Conservation (phyloP, 2,113 vertebrate genomes). For the Entosphenus tridentatus region DNA sequence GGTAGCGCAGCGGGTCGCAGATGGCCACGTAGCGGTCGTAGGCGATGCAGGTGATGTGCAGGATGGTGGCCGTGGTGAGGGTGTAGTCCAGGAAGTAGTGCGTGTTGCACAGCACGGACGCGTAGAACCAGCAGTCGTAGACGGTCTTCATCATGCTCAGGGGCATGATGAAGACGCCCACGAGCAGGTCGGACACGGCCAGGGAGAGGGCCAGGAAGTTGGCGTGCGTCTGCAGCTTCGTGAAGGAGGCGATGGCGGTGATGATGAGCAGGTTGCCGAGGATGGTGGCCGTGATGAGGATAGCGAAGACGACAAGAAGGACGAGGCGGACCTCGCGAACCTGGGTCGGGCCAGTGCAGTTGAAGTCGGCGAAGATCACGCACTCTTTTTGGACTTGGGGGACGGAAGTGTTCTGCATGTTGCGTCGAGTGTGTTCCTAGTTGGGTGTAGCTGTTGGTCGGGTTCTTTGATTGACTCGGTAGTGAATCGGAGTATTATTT, state of each 20-base stretch:
- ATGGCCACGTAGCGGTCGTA: slow-evolving; percentile 20
- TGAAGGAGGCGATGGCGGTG: slow-evolving; percentile 20
- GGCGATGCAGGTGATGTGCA: slow-evolving; percentile 20
- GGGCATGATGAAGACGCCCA: slow-evolving; percentile 22
- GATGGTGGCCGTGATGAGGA: background rate
- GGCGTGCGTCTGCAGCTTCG: slow-evolving; percentile 22
- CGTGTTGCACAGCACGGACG: slow-evolving; percentile 19
- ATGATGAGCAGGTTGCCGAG: slow-evolving; percentile 22
- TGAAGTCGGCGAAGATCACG: too few species aligned
- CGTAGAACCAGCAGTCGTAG: slow-evolving; percentile 24
- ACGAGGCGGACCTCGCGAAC: too few species aligned
- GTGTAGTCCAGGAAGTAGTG: slow-evolving; percentile 23
- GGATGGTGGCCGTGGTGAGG: slow-evolving; percentile 23
- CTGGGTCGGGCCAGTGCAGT: too few species aligned
- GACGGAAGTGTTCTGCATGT: too few species aligned
- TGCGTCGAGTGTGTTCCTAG: too few species aligned
- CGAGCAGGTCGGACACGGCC: slow-evolving; percentile 18
- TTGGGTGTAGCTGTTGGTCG: too few species aligned
- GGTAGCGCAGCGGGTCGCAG: slow-evolving; percentile 18
- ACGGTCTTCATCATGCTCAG: slow-evolving; percentile 23
- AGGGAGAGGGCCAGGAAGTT: slow-evolving; percentile 24
- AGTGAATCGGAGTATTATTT: too few species aligned
- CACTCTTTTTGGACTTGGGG: too few species aligned
- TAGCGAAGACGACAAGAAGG: too few species aligned
- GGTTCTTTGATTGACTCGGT: too few species aligned